Evolutionary conservation across 2,888 invertebrate species (phyloP), one percentile per base, ranked within the genome.

Genomic region (Kryphioiulus occultus): DNA sequence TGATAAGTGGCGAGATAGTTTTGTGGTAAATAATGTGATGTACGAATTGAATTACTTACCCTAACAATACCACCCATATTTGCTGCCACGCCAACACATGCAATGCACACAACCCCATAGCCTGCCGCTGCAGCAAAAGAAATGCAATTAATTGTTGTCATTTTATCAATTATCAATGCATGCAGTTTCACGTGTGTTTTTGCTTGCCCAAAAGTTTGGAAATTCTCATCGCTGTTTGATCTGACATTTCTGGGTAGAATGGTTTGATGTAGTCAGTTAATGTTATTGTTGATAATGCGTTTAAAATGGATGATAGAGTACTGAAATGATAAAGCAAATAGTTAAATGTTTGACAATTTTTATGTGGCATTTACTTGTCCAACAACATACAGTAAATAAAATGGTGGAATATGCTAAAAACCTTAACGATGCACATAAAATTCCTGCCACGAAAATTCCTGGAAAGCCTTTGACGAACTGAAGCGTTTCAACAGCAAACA

Each of bases 211-310:
- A 53, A 47, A 86, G 10, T 47, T 86, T 88, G 19, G 86, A 86
- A 17, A 68, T 26, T 35, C 17, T 59, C 32, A 26, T 88, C 15
- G 88, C 83, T 0, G 30, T 44, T 44, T 42, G 32, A 32, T 88
- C 88, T 30, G 82, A 44, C 47, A 88, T 83, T 35, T 82, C 39
- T 7, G 86, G 86, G n/a, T 42, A 53, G 53, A 86, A 88, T 26
- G 86, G 86, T n/a, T 84, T 59, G 32, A 88, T 88, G 32, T 86
- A 88, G 83, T 88, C 88, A 32, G 87, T 68, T 26, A 88, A 32
- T 44, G 86, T 53, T 26, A 88, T 59, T 22, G 86, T 53, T 2
- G 88, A 88, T n/a, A 88, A 30, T 1, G 88, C 59, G 86, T 88
- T 88, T 26, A 88, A 32, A 30, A 42, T 42, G 30, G 88, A 88